phyloP scores from a whole-genome alignment of 2,888 invertebrate species.

The Nebria salina region DNA sequence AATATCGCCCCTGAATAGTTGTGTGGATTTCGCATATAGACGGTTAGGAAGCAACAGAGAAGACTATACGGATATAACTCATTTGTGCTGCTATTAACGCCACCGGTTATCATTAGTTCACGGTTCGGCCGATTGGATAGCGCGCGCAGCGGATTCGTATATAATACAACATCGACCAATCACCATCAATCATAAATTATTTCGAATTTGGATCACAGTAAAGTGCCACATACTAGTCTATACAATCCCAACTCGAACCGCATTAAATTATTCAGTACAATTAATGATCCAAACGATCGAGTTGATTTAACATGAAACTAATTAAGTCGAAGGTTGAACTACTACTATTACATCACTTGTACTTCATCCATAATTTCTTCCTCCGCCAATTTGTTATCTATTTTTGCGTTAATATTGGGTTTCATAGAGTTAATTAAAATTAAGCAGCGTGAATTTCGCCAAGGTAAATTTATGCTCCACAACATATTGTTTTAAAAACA shows the following conservation, averaged over 20 bases:
- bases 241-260: slow-evolving; percentile 9
- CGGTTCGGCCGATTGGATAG: slow-evolving; percentile 24
- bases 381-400: not conserved
- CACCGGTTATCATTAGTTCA: slow-evolving; percentile 41
- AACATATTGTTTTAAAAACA: no score
- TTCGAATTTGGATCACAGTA: slow-evolving; percentile 18
- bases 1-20: not conserved
- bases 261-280: slow-evolving; percentile 22
- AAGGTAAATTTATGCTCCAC: no score
- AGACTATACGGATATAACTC: slow-evolving; percentile 37
- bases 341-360: slow-evolving; percentile 4
- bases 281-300: slow-evolving; percentile 15
- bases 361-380: not conserved
- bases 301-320: slow-evolving; percentile 22
- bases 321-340: slow-evolving; percentile 16
- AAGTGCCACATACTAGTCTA: slow-evolving; percentile 3
- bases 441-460: no score
- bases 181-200: slow-evolving; percentile 20
- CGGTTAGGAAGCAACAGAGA: not conserved
- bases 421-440: no score
- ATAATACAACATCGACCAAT: slow-evolving; percentile 4
- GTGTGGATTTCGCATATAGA: not conserved
- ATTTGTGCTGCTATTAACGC: slow-evolving; percentile 41
- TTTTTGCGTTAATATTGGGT: not conserved
- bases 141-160: not conserved